Conservation (phyloP, 2,113 vertebrate genomes). For the Rattus norvegicus region DNA sequence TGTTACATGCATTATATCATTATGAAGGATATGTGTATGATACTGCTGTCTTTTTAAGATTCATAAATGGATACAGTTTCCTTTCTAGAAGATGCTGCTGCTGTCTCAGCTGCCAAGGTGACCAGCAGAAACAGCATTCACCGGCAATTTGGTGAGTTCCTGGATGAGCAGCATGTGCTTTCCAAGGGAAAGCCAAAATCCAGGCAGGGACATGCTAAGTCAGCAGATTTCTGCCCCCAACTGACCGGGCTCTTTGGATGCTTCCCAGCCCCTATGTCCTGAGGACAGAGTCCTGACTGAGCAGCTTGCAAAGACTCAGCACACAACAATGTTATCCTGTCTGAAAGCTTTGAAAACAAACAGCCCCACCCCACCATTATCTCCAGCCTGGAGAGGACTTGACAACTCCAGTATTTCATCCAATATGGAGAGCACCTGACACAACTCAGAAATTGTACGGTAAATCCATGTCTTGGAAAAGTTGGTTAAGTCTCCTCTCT, state of each 20-base stretch:
- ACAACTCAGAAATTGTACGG: slow-evolving; percentile 23
- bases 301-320: background rate
- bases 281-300: background rate
- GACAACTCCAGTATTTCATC: background rate
- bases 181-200: slow-evolving; percentile 16
- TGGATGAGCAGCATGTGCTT: background rate
- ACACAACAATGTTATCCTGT: background rate
- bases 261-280: background rate
- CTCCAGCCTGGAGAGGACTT: background rate
- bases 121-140: background rate
- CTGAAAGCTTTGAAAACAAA: slow-evolving; percentile 28
- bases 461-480: slow-evolving; percentile 35
- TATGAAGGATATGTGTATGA: background rate
- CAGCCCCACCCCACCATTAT: background rate
- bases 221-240: background rate
- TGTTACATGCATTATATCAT: background rate
- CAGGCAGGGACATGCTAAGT: background rate
- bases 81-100: slow-evolving; percentile 35
- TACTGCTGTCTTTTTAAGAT: slow-evolving; percentile 15
- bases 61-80: slow-evolving; percentile 36
- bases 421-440: background rate
- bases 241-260: background rate
- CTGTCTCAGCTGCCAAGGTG: background rate
- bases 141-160: slow-evolving; percentile 2
- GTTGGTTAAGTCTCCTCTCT: background rate